Percentiles rank a stretch among this genome's conserved stretches.
Conservation (phyloP, 2,888 invertebrate species). For the Sialis fuliginosa region DNA sequence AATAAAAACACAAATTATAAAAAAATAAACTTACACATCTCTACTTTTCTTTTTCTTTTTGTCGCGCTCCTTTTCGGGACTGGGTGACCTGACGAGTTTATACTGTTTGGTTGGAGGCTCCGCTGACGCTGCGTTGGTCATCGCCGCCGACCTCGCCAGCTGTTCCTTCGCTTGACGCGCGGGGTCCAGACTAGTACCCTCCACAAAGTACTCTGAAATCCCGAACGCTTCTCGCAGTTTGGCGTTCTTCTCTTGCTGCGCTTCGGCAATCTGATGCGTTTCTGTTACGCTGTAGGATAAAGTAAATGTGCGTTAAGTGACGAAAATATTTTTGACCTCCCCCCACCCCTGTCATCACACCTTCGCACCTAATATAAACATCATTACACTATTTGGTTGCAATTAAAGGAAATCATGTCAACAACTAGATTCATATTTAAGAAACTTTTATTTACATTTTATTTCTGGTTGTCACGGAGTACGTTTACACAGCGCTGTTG, state of each 20-base stretch:
- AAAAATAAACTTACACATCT: slow-evolving; percentile 34
- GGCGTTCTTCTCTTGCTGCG: slow-evolving; percentile 90
- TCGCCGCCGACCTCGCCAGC: slow-evolving; percentile 28
- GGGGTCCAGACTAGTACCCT: slow-evolving; percentile 81
- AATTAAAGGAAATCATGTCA: too few relatives aligned
- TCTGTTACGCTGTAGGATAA: slow-evolving; percentile 60
- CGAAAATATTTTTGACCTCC: too few relatives aligned
- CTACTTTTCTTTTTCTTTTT: slow-evolving; percentile 54
- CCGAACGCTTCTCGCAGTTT: slow-evolving; percentile 87
- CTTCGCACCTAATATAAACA: too few relatives aligned
- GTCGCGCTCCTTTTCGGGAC: slow-evolving; percentile 37
- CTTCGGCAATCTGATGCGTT: slow-evolving; percentile 91
- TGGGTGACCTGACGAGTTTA: slow-evolving; percentile 60
- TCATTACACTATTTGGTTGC: too few relatives aligned
- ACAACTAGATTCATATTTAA: background rate
- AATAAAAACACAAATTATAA: slow-evolving; percentile 4
- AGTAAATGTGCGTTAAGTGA: background rate
- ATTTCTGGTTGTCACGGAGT: too few relatives aligned
- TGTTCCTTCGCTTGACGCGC: slow-evolving; percentile 47
- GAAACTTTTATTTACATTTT: background rate
- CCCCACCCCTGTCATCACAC: too few relatives aligned
- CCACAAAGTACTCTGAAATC: slow-evolving; percentile 82
- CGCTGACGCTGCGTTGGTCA: slow-evolving; percentile 25
- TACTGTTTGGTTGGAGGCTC: slow-evolving; percentile 35
- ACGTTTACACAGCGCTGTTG: too few relatives aligned